phyloP scores from a whole-genome alignment of 1,140 invertebrate genomes.

The Hycleus phaleratus region DNA sequence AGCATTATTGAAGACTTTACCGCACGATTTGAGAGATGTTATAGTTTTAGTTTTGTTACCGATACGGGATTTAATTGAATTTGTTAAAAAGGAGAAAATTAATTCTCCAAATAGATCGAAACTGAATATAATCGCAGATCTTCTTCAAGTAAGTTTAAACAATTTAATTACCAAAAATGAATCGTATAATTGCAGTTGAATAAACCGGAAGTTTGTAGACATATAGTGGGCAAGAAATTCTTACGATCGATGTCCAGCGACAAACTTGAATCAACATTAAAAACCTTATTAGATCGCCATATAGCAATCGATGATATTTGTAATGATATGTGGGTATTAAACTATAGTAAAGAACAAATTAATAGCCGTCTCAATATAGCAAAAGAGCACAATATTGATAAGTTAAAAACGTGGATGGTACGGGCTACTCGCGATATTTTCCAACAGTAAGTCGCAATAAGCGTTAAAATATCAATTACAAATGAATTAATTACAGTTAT shows the following conservation, averaged over 20 bases:
- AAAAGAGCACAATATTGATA: constrained; percentile 40
- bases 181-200: constrained; percentile 13
- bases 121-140: constrained; percentile 17
- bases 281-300: constrained; percentile 35
- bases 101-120: constrained; percentile 1
- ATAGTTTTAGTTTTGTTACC: constrained; percentile 18
- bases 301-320: constrained; percentile 41
- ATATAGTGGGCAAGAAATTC: constrained; percentile 24
- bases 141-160: constrained; percentile 17
- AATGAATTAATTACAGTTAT: constrained; percentile 31
- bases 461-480: background rate
- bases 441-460: constrained; percentile 33
- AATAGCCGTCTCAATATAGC: constrained; percentile 38
- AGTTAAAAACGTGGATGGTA: constrained; percentile 51
- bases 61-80: constrained; percentile 8
- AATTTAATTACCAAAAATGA: background rate
- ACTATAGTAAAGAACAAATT: constrained; percentile 40
- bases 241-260: constrained; percentile 17
- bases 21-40: constrained; percentile 17
- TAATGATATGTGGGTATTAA: constrained; percentile 47
- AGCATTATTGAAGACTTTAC: constrained; percentile 20
- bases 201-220: constrained; percentile 14
- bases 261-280: constrained; percentile 17
- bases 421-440: constrained; percentile 41
- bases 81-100: constrained; percentile 12